Conservation (phyloP, 2,888 invertebrate genomes). For the Drosophila niveifrons region DNA sequence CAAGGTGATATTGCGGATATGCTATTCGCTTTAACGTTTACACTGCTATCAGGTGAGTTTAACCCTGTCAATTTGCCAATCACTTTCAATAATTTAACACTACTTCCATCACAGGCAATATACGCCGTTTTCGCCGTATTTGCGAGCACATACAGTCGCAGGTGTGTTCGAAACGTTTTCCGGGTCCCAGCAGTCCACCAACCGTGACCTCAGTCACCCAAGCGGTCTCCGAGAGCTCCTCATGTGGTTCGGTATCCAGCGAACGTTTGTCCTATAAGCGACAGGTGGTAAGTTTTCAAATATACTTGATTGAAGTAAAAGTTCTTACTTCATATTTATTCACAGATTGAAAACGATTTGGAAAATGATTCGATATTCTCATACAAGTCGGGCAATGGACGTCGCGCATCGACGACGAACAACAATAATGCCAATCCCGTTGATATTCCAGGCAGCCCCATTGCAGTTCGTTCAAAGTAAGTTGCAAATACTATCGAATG, state of each 20-base stretch:
- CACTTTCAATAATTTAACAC: not conserved
- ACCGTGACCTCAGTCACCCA: conserved; percentile 84
- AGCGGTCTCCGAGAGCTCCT: conserved; percentile 86
- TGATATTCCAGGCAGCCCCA: conserved; percentile 84
- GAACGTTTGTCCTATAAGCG: conserved; percentile 85
- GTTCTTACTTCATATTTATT: not conserved
- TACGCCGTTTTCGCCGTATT: conserved; percentile 96
- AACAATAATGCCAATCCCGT: conserved; percentile 84
- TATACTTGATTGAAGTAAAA: not conserved
- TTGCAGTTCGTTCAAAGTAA: conserved; percentile 85
- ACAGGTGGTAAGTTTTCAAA: conserved; percentile 76
- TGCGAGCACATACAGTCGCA: conserved; percentile 98
- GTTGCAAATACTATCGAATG: conserved; percentile 25
- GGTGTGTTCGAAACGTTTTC: conserved; percentile 87
- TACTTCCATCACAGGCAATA: conserved; percentile 89
- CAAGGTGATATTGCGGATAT: conserved; percentile 89
- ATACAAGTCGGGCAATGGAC: conserved; percentile 84
- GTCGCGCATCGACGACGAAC: conserved; percentile 85
- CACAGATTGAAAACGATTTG: conserved; percentile 85
- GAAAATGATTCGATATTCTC: conserved; percentile 85
- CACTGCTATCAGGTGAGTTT: conserved; percentile 93
- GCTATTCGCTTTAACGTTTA: conserved; percentile 97
- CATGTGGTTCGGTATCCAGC: conserved; percentile 85
- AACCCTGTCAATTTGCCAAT: no score
- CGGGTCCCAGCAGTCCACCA: conserved; percentile 85